These are phyloP conservation scores for Coenobita brevimanus DNA, from an alignment of 1,140 invertebrate genomes.

Conservation along the genomic window DNA sequence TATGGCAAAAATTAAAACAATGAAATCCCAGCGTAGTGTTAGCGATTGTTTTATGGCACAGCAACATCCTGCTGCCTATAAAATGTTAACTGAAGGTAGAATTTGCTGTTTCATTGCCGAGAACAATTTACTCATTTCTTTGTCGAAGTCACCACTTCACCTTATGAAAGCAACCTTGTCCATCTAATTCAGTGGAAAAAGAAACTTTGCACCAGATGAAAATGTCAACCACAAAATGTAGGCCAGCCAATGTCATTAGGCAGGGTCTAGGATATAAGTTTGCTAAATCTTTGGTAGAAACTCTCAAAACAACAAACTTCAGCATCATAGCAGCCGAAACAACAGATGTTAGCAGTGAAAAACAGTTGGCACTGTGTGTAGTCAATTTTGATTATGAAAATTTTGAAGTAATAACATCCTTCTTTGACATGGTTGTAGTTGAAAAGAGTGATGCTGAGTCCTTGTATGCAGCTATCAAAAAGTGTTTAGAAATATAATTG, in stretches of 20 bases:
- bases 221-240: conserved; percentile 27
- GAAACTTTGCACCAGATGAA: conserved; percentile 16
- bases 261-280: conserved; percentile 13
- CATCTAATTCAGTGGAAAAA: conserved; percentile 13
- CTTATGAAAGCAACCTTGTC: conserved; percentile 15
- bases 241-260: conserved; percentile 20
- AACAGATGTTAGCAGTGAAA: conserved; percentile 29
- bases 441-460: conserved; percentile 18
- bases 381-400: conserved; percentile 40
- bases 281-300: background rate
- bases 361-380: conserved; percentile 38
- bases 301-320: conserved; percentile 12
- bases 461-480: conserved; percentile 34
- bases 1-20: background rate
- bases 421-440: conserved; percentile 33
- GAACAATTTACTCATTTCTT: conserved; percentile 25
- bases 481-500: conserved; percentile 30
- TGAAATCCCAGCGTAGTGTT: conserved; percentile 2
- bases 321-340: conserved; percentile 33
- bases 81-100: conserved; percentile 23
- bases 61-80: conserved; percentile 17
- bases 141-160: conserved; percentile 16
- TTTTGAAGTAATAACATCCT: conserved; percentile 1
- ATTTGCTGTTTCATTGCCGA: conserved; percentile 15
- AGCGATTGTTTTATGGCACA: background rate